Base-by-base conservation (phyloP, 2,113 vertebrate species). In the Myiozetetes cayanensis region DNA sequence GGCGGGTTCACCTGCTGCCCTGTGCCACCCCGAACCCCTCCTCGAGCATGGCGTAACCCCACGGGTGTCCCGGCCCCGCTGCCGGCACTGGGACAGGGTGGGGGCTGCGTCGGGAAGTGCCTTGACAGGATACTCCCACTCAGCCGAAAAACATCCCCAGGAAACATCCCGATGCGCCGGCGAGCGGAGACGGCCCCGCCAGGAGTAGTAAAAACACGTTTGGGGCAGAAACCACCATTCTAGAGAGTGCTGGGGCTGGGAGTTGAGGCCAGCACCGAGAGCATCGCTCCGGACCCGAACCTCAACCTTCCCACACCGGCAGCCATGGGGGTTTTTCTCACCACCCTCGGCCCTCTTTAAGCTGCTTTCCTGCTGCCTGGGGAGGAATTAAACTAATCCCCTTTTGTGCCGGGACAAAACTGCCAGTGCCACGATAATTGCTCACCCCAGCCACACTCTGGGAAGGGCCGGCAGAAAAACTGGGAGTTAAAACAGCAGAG, bases 301-400 rank as follows among this genome's bases (percentile, higher is more conserved):
- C 31, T 14, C 28, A 33, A 44, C 37, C 31, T 14, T 37, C 20
- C 37, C 31, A 62, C 12, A 1, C 25, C 49, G 68, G 73, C 53
- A 79, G 22, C 35, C 0, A 0, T 10, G 4, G 19, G 12, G 7
- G 1, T 71, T 63, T 37, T 58, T 49, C 72, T 89, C 6, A 1
- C 65, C 59, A 91, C 85, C 37, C 24, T 10, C 5, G 0, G 67
- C 67, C 59, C 43, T 91, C 83, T 85, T 71, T 92, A 96, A 96
- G 94, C 94, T 1, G 59, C 92, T 93, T 93, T 93, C 59, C 78
- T 2, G 3, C 88, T 66, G 83, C 88, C 11, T 8, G 1, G 50
- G 74, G 59, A 80, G 50, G 90, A 86, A 90, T 97, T 96, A 94
- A 73, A 59, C 67, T 93, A 97, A 97, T 96, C 88, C 50, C 67